Percentiles rank a stretch among this genome's conserved stretches.
Conservation (phyloP, 2,888 invertebrate genomes). For the Gasteruption jaculator region DNA sequence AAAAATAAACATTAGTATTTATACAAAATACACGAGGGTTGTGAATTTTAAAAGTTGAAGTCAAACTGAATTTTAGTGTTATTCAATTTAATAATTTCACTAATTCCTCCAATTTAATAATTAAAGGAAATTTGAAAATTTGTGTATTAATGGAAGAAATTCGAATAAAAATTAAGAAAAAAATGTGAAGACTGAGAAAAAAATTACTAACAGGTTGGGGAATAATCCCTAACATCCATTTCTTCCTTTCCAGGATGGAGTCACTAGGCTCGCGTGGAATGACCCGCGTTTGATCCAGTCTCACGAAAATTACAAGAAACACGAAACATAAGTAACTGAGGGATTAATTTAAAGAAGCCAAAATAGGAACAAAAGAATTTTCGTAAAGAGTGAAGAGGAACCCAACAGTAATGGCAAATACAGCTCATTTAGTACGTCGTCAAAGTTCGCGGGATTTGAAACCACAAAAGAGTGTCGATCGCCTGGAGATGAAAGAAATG, state of each 20-base stretch:
- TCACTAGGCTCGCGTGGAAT: conserved; percentile 30
- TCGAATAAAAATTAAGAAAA: too few species aligned
- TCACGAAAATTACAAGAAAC: conserved; percentile 12
- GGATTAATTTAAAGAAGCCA: conserved; percentile 5
- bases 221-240: too few species aligned
- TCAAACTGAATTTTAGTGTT: too few species aligned
- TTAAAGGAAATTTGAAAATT: too few species aligned
- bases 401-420: conserved; percentile 73
- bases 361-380: conserved; percentile 12
- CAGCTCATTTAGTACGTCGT: conserved; percentile 81
- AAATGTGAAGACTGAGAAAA: too few species aligned
- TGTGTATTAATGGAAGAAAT: too few species aligned
- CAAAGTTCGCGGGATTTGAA: conserved; percentile 84
- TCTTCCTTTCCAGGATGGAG: conserved; percentile 40
- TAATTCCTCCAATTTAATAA: too few species aligned
- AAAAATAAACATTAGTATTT: too few species aligned
- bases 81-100: too few species aligned
- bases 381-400: conserved; percentile 5
- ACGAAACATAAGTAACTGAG: conserved; percentile 2
- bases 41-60: too few species aligned
- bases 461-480: conserved; percentile 75
- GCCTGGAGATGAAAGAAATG: conserved; percentile 82
- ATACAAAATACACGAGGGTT: too few species aligned
- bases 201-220: too few species aligned
- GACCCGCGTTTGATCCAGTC: conserved; percentile 33